A percentile compares a stretch with the other conserved stretches of the same genome.
These are phyloP conservation scores for Habrosyne pyritoides DNA, from an alignment of 2,888 invertebrate genomes.

Conservation along the genomic window DNA sequence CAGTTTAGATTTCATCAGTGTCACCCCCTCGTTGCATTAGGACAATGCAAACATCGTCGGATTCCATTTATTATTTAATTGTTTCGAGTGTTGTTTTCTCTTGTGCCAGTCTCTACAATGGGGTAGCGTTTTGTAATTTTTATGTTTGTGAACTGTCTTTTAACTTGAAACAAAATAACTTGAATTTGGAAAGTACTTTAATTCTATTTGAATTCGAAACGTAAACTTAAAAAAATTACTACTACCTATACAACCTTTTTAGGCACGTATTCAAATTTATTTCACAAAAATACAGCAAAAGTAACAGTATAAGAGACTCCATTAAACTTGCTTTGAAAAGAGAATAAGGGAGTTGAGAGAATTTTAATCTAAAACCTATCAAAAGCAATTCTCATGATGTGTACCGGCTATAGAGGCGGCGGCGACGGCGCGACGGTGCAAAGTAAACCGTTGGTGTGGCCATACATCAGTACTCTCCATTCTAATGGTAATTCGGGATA, in stretches of 20 bases:
- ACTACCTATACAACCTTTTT: too few species aligned
- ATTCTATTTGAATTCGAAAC: too few species aligned
- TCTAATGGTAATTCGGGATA: slow-evolving; percentile 81
- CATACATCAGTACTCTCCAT: slow-evolving; percentile 78
- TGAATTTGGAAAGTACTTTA: too few species aligned
- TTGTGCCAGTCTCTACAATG: slow-evolving; percentile 31
- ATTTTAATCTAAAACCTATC: background rate
- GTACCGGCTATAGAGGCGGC: background rate
- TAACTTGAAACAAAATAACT: slow-evolving; percentile 13
- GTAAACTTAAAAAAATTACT: too few species aligned
- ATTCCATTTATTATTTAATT: slow-evolving; percentile 79
- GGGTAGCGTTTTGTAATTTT: slow-evolving; percentile 37
- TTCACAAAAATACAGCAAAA: too few species aligned
- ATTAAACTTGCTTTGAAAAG: too few species aligned
- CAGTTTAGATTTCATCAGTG: slow-evolving; percentile 76
- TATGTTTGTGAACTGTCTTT: slow-evolving; percentile 29
- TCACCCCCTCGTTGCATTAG: slow-evolving; percentile 48
- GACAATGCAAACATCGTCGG: slow-evolving; percentile 70
- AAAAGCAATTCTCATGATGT: slow-evolving; percentile 3
- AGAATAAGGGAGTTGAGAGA: background rate
- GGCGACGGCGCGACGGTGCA: slow-evolving; percentile 3
- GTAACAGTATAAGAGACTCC: too few species aligned
- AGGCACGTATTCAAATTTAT: too few species aligned
- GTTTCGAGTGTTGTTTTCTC: slow-evolving; percentile 65
- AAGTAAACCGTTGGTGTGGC: slow-evolving; percentile 48